Percentiles rank a stretch among this genome's conserved stretches.
Evolutionary conservation across 2,113 vertebrate genomes (phyloP).

Genomic region (Tringa solitaria): DNA sequence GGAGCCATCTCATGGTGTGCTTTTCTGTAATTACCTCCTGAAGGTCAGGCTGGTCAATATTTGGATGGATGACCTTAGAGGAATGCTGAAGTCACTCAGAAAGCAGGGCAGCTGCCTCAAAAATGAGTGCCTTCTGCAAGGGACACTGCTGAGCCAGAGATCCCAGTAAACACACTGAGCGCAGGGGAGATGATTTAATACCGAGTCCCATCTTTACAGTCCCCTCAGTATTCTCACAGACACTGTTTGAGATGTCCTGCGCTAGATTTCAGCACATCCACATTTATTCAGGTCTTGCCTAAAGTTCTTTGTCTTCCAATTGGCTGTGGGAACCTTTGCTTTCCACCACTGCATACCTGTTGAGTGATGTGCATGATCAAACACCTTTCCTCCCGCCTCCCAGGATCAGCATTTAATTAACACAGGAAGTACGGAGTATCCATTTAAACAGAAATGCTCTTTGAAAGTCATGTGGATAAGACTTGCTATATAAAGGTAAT

Average conservation of each 20-base stretch:
- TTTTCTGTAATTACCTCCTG: background rate
- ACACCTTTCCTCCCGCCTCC: background rate
- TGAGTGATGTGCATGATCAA: background rate
- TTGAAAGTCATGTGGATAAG: background rate
- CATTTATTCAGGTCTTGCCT: background rate
- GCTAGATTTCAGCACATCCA: background rate
- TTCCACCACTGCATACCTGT: background rate
- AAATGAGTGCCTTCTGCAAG: background rate
- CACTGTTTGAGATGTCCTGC: background rate
- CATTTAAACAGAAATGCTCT: background rate
- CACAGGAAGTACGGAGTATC: background rate
- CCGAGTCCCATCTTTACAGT: background rate
- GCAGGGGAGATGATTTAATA: background rate
- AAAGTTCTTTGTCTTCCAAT: background rate
- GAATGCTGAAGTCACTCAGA: constrained; percentile 9
- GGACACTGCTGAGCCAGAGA: background rate
- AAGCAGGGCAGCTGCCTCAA: constrained; percentile 11
- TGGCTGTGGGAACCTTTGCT: background rate
- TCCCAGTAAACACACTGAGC: background rate
- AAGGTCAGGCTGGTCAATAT: constrained; percentile 13
- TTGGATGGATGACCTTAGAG: background rate
- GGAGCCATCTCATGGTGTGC: background rate
- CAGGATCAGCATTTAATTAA: background rate
- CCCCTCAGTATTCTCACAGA: background rate
- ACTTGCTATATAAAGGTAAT: background rate